Base-by-base conservation (phyloP, 2,888 invertebrate genomes). In the Penaeus monodon region DNA sequence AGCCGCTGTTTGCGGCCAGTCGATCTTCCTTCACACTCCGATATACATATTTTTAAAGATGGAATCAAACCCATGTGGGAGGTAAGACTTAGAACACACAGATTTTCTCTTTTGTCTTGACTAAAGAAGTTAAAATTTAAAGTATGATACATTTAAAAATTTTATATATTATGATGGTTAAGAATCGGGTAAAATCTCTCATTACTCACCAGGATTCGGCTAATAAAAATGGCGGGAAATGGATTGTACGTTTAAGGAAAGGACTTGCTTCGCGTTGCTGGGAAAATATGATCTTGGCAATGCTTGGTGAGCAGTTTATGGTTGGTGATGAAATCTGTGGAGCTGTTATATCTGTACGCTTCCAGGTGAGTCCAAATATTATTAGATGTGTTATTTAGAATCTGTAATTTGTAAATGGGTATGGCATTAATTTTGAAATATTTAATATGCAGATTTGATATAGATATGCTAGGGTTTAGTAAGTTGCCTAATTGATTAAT, bases 11-110 rank as follows among this genome's bases (percentile, higher is more conserved):
- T 96, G 90, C 95, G 98, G 91, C 97, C 99, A 81, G 95, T 96
- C 86, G n/a, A 99, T 91, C 94, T 99, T 91, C 96, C 96, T 74
- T 96, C 97, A 29, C 97, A 97, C 91, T 93, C 97, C 91, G 98
- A 99, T 93, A 95, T 98, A 92, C 99, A 99, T 93, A 94, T 99
- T 89, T n/a, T 99, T 93, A 99, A 99, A 94, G 95, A 98, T 91
- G 99, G 99, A 91, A 98, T 99, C 91, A 97, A 98, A 93, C 99
- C 99, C 38, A 99, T 99, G 97, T 99, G 99, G 99, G 99, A 99
- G 93, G 95, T 94, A 91, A 91, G 92, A 91, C 24, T 64, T 24
- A n/a, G n/a, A 17, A 57, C 10, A 17, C 12, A 57, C 10, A 2
- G 3, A 57, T 17, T 17, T 57, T 57, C 2, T 57, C 17, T 57